A percentile compares a stretch with the other conserved stretches of the same genome.
Conservation (phyloP, 2,797 vertebrate genomes). For the Rousettus madagascariensis region DNA sequence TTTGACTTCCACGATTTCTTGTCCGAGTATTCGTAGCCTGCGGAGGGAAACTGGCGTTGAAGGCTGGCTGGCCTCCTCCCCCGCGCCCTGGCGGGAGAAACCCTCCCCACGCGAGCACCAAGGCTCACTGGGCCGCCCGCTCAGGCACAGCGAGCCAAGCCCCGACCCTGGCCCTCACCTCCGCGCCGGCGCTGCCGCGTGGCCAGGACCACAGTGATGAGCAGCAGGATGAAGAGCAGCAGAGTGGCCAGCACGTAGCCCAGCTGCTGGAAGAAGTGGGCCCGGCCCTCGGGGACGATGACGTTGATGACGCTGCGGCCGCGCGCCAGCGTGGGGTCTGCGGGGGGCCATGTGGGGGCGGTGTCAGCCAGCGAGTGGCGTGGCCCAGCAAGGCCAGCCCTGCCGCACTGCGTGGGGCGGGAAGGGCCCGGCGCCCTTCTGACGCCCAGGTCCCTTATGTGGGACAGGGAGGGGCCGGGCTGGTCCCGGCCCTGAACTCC, state of each 20-base stretch:
- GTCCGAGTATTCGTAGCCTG: constrained; percentile 88
- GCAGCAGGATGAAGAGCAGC: constrained; percentile 90
- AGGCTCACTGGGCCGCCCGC: neutral
- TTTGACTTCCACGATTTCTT: constrained; percentile 83
- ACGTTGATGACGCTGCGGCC: constrained; percentile 91
- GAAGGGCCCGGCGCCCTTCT: fast-evolving
- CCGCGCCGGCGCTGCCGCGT: constrained; percentile 89
- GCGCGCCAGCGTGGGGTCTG: constrained; percentile 87
- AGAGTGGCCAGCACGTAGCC: constrained; percentile 94
- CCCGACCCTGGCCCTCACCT: constrained; percentile 83
- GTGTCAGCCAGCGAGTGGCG: neutral
- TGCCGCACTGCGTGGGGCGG: neutral
- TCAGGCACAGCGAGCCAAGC: too few species aligned
- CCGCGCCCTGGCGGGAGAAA: neutral
- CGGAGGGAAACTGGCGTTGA: constrained; percentile 3
- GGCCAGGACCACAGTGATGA: constrained; percentile 87
- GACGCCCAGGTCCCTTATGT: neutral
- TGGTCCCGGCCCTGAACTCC: neutral
- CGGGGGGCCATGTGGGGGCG: fast-evolving
- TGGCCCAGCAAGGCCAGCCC: neutral
- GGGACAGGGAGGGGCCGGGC: neutral
- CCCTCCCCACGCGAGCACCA: too few species aligned
- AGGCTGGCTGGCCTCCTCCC: neutral
- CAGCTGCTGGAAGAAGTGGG: constrained; percentile 93
- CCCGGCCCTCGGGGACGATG: constrained; percentile 91